These are phyloP conservation scores for Megathymus violae DNA, from an alignment of 1,140 invertebrate genomes.

Conservation along the genomic window DNA sequence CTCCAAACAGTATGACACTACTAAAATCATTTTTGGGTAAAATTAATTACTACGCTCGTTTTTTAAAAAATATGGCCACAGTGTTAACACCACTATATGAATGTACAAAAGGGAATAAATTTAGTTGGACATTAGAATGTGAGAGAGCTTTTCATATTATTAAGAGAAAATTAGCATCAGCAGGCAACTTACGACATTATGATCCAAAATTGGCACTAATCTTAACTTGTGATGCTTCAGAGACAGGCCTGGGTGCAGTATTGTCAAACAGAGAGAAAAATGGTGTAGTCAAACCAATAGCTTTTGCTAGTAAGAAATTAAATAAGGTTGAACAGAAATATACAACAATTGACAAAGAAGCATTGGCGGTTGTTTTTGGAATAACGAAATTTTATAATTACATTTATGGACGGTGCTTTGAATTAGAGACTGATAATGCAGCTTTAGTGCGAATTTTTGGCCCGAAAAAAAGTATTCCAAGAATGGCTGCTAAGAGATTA, in stretches of 20 bases:
- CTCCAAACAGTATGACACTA: constrained; percentile 32
- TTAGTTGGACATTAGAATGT: too few species aligned
- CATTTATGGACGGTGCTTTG: constrained; percentile 35
- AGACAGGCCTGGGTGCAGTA: constrained; percentile 24
- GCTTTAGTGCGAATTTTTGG: constrained; percentile 45
- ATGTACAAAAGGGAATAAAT: too few species aligned
- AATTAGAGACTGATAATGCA: constrained; percentile 45
- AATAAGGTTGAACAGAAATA: constrained; percentile 33
- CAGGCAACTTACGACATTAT: constrained; percentile 33
- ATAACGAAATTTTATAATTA: too few species aligned
- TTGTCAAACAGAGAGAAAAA: constrained; percentile 33
- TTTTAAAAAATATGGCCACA: neutral
- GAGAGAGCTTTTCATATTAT: too few species aligned
- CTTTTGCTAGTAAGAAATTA: constrained; percentile 45
- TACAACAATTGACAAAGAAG: constrained; percentile 30
- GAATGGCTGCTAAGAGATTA: constrained; percentile 43
- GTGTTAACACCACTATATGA: too few species aligned
- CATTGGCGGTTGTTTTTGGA: too few species aligned
- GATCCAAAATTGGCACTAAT: constrained; percentile 35
- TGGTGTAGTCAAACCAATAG: constrained; percentile 40
- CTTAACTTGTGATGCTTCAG: constrained; percentile 40
- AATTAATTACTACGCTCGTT: constrained; percentile 38
- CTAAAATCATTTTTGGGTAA: constrained; percentile 41
- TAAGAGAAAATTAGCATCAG: constrained; percentile 16
- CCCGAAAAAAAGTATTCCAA: constrained; percentile 41